Conservation (phyloP, 1,140 invertebrate genomes). For the Musca vetustissima region DNA sequence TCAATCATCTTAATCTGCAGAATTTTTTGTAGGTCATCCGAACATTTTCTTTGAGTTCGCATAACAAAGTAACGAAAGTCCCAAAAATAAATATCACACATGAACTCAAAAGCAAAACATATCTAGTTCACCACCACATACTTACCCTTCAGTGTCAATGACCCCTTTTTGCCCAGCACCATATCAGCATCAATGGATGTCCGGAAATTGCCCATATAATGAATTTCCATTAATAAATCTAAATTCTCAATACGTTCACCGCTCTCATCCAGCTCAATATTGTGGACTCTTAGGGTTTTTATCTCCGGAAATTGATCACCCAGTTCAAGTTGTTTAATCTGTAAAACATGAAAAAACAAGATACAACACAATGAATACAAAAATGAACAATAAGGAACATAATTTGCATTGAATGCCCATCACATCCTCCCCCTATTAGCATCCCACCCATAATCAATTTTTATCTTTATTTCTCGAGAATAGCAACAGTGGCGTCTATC, state of each 20-base stretch:
- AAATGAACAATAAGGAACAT: background rate
- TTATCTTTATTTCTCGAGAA: too few species aligned
- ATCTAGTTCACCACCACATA: background rate
- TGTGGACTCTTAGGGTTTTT: constrained; percentile 76
- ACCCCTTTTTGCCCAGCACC: constrained; percentile 86
- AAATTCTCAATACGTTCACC: constrained; percentile 79
- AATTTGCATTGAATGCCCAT: background rate
- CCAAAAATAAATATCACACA: too few species aligned
- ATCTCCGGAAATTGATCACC: constrained; percentile 88
- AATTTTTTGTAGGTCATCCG: too few species aligned
- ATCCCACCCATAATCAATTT: too few species aligned
- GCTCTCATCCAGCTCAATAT: constrained; percentile 76
- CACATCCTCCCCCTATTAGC: too few species aligned
- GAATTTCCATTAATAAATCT: constrained; percentile 80
- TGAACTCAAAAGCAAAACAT: too few species aligned
- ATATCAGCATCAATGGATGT: constrained; percentile 88
- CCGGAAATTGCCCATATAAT: constrained; percentile 90
- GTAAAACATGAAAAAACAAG: constrained; percentile 40
- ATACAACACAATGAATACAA: too few species aligned
- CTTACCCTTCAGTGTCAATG: constrained; percentile 84
- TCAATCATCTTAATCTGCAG: too few species aligned
- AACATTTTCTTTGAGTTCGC: too few species aligned
- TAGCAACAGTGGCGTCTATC: too few species aligned
- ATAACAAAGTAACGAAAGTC: too few species aligned
- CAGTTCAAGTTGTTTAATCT: constrained; percentile 86